phyloP scores from a whole-genome alignment of 2,797 vertebrate species.

The Tokudaia muenninki region DNA sequence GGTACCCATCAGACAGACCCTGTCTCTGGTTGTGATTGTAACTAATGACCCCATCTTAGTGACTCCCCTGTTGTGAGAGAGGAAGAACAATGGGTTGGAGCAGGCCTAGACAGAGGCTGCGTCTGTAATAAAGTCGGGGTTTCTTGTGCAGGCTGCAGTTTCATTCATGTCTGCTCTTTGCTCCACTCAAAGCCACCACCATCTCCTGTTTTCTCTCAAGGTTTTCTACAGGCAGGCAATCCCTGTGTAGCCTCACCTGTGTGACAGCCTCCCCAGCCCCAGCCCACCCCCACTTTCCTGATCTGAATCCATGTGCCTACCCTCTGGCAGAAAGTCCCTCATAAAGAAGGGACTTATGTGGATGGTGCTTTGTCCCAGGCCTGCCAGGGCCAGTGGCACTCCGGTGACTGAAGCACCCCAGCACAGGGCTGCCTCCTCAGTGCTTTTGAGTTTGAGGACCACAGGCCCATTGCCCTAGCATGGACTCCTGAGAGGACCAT shows the following conservation, averaged over 20 bases:
- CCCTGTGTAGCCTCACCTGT: neutral
- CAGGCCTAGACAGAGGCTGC: neutral
- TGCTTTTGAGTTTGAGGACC: neutral
- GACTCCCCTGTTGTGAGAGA: neutral
- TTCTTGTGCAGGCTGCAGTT: neutral
- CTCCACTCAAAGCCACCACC: neutral
- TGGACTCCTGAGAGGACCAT: neutral
- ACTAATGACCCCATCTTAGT: neutral
- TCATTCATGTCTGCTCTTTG: neutral
- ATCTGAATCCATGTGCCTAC: neutral
- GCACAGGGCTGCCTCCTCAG: neutral
- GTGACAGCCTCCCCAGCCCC: neutral
- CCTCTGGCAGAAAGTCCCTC: neutral
- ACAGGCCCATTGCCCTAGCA: accelerated
- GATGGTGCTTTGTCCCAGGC: neutral
- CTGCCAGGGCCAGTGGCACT: neutral
- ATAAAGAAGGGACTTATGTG: neutral
- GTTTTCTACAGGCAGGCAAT: neutral
- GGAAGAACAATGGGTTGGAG: neutral
- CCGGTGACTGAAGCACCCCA: neutral
- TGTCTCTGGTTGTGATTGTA: neutral
- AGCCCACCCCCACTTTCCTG: no score
- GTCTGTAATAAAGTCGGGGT: neutral
- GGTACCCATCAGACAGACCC: neutral
- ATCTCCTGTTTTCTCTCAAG: neutral